Percentiles rank a stretch among this genome's conserved stretches.
These are phyloP conservation scores for Tenrec ecaudatus DNA, from an alignment of 2,113 vertebrate species.

Conservation along the genomic window DNA sequence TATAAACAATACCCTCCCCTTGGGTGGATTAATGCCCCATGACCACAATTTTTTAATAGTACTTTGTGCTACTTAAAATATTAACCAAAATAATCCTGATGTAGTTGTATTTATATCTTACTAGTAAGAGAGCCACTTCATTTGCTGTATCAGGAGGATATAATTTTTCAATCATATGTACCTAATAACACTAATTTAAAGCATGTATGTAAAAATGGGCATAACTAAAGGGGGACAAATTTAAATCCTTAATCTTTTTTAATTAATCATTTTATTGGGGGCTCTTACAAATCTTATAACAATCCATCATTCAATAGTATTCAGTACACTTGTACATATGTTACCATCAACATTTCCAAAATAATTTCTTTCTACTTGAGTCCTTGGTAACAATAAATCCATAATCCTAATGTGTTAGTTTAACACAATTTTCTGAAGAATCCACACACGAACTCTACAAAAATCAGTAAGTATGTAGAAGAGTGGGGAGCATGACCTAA, in stretches of 20 bases:
- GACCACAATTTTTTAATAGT: too few relatives aligned
- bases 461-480: neutral
- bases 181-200: too few relatives aligned
- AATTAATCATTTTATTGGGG: too few relatives aligned
- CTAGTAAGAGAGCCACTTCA: neutral
- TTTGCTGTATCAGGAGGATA: neutral
- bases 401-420: neutral
- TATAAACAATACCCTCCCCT: too few relatives aligned
- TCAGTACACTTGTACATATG: too few relatives aligned
- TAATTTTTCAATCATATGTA: neutral
- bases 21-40: too few relatives aligned
- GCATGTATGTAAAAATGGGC: neutral
- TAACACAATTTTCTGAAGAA: neutral
- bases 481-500: neutral
- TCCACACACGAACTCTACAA: neutral
- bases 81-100: neutral
- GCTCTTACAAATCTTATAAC: too few relatives aligned
- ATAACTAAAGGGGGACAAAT: neutral
- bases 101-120: neutral
- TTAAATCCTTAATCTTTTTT: neutral
- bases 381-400: too few relatives aligned
- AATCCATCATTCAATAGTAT: too few relatives aligned
- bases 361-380: too few relatives aligned
- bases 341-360: too few relatives aligned
- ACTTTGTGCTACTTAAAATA: neutral